Conservation (phyloP, 2,113 vertebrate genomes). For the Meriones unguiculatus region DNA sequence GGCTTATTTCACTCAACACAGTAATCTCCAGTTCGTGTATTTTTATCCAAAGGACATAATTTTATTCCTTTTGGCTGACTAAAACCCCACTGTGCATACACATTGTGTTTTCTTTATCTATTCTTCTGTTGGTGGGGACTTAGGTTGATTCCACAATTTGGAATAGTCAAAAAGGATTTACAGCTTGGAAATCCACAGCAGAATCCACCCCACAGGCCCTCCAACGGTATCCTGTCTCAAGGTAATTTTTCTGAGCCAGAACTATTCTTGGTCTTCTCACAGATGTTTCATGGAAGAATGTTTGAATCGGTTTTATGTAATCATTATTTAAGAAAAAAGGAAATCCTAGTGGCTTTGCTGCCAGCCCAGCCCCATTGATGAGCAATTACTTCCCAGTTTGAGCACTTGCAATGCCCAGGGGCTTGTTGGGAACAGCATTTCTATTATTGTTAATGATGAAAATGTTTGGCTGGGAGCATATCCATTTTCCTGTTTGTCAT, state of each 20-base stretch:
- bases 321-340: conserved; percentile 56
- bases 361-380: conserved; percentile 21
- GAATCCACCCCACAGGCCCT: background rate
- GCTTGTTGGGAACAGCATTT: conserved; percentile 68
- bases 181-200: background rate
- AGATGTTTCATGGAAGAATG: conserved; percentile 60
- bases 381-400: conserved; percentile 64
- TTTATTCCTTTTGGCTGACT: background rate
- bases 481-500: conserved; percentile 71
- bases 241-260: conserved; percentile 49
- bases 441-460: conserved; percentile 77
- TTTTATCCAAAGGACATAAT: background rate
- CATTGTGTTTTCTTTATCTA: background rate
- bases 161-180: background rate
- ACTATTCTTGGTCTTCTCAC: conserved; percentile 27
- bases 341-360: conserved; percentile 51
- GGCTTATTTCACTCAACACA: background rate
- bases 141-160: background rate
- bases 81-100: background rate
- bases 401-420: conserved; percentile 55
- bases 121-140: background rate
- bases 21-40: background rate
- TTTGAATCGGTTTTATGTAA: conserved; percentile 68
- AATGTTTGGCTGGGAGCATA: conserved; percentile 72
- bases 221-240: background rate